phyloP scores from a whole-genome alignment of 2,888 invertebrate species.

The Platycnemis pennipes region DNA sequence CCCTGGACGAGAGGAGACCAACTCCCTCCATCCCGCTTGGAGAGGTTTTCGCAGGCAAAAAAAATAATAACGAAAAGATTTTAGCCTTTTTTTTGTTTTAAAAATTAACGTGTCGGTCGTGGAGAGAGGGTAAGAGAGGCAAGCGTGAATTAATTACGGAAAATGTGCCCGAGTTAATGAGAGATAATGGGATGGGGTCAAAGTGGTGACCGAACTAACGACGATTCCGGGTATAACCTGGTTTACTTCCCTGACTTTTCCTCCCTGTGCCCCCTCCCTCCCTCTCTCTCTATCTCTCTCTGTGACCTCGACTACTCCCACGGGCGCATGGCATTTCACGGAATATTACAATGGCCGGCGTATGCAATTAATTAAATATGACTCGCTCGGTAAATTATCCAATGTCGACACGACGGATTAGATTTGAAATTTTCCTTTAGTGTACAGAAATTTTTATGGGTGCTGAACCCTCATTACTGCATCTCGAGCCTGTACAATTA shows the following conservation, averaged over 20 bases:
- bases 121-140: neutral
- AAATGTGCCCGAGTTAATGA: neutral
- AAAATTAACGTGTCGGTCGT: neutral
- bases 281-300: neutral
- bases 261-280: neutral
- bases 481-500: no score
- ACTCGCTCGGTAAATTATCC: neutral
- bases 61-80: neutral
- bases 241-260: neutral
- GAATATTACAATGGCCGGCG: neutral
- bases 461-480: no score
- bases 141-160: neutral
- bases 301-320: neutral
- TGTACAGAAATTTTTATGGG: no score
- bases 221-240: neutral
- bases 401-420: no score
- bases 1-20: neutral
- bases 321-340: neutral
- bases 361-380: neutral
- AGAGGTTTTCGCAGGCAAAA: neutral
- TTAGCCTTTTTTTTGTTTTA: neutral
- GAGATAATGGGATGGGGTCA: neutral
- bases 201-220: neutral
- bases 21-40: neutral
- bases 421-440: no score